phyloP scores from a whole-genome alignment of 2,888 invertebrate species.

The Tethea ocularis region DNA sequence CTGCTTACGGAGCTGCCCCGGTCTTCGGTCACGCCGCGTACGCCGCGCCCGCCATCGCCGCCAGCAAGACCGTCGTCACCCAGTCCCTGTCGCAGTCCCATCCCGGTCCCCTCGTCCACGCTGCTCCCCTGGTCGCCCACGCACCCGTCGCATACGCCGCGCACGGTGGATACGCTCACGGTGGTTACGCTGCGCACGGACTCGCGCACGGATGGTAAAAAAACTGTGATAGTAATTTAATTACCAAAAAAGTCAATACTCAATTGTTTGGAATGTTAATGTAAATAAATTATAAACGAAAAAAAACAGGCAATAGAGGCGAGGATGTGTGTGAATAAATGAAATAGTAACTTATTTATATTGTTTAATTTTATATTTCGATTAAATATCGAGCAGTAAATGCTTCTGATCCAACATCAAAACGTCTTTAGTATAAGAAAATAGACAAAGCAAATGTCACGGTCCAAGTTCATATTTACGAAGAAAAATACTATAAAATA shows the following conservation, averaged over 20 bases:
- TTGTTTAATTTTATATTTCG: conserved; percentile 7
- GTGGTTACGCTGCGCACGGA: conserved; percentile 41
- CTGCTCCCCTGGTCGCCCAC: conserved; percentile 45
- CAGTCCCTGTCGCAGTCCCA: conserved; percentile 72
- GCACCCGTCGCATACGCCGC: conserved; percentile 35
- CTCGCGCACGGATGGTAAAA: conserved; percentile 71
- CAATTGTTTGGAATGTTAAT: conserved; percentile 69
- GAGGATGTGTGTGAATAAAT: conserved; percentile 82
- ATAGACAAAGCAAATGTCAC: conserved; percentile 18
- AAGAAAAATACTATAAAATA: conserved; percentile 31
- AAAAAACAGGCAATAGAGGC: conserved; percentile 65
- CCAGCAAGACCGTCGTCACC: conserved; percentile 60
- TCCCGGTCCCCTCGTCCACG: conserved; percentile 62
- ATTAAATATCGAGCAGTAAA: not conserved
- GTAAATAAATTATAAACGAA: conserved; percentile 70
- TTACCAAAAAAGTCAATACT: conserved; percentile 74
- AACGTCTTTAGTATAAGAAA: not conserved
- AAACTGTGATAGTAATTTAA: conserved; percentile 67
- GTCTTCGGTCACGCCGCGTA: conserved; percentile 15
- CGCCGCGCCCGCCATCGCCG: conserved; percentile 40
- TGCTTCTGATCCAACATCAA: not conserved
- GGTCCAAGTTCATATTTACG: conserved; percentile 19
- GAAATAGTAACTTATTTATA: conserved; percentile 54
- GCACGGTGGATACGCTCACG: conserved; percentile 33
- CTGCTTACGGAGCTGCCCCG: conserved; percentile 22